Evolutionary conservation across 37 sponge, comb jelly and placozoan species (phyloP), one percentile per base, ranked within the genome.

Genomic region (Geodia barretti): DNA sequence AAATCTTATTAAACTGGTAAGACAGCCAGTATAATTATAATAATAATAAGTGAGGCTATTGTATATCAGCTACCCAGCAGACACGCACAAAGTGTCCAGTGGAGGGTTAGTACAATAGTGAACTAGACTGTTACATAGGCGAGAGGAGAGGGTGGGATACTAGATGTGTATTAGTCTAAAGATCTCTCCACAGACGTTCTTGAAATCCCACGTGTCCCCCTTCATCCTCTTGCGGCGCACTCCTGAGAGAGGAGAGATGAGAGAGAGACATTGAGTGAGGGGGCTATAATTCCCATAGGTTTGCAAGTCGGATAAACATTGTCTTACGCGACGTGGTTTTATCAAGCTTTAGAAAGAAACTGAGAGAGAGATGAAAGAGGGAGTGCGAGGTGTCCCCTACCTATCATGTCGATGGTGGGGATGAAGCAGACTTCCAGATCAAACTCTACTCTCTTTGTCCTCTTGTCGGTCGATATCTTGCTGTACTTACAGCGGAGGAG

Each of bases 171-270:
- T 87, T 61, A 77, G 67, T 7, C 75, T 77, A 8, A 97, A 78
- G 19, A 97, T 89, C 59, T 87, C 83, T 4, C 87, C 93, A 86
- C 98, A 97, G 26, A 92, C 43, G 34, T 60, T 64, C 82, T 97
- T 97, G 69, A 78, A 97, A 23, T 76, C 90, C 98, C 98, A 97
- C 1, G 68, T 79, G 64, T 97, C 98, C 0, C 98, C 98, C 26
- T 87, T 86, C 58, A 95, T 77, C 19, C 98, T 79, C 89, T 97
- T 97, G 28, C 91, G 73, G 21, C 93, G 86, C 0, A 96, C 68
- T 73, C 97, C 97, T 96, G 60, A 14, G 54, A 47, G 54, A 47
- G 54, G 14, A 38, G 41, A 30, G 2, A 28, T 11, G 54, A 14
- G 8, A 28, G 47, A 4, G 26, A 43, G 11, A 41, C 23, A 60